These are phyloP conservation scores for Pyrgus malvae DNA, from an alignment of 2,888 invertebrate species.

Conservation along the genomic window DNA sequence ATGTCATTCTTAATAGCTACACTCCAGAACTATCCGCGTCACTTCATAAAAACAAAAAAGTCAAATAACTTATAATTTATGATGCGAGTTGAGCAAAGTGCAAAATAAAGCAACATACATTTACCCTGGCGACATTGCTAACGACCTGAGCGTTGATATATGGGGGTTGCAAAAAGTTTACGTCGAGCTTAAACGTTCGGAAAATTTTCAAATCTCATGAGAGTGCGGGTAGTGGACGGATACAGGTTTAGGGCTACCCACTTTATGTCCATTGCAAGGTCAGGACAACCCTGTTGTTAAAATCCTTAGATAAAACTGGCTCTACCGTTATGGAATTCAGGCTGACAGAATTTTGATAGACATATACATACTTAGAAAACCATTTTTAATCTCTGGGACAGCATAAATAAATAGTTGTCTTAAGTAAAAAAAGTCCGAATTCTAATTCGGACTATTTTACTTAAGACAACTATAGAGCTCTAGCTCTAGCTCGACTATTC, in stretches of 20 bases:
- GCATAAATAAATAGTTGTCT: too few species aligned
- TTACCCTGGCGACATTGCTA: conserved; percentile 21
- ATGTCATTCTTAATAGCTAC: too few species aligned
- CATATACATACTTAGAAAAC: too few species aligned
- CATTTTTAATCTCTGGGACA: too few species aligned
- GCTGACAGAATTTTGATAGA: too few species aligned
- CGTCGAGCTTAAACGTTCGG: conserved; percentile 10
- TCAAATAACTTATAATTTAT: conserved; percentile 14
- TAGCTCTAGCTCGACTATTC: too few species aligned
- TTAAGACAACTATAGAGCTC: too few species aligned
- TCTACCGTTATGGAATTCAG: too few species aligned
- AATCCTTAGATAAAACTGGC: too few species aligned
- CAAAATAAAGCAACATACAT: conserved; percentile 17
- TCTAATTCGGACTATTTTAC: too few species aligned
- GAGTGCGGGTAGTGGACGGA: not conserved
- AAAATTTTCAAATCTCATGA: conserved; percentile 5
- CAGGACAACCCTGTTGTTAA: not conserved
- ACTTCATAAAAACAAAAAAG: not conserved
- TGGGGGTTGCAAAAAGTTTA: conserved; percentile 14
- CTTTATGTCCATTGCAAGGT: not conserved
- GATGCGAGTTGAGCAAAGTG: conserved; percentile 21
- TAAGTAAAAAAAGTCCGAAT: too few species aligned
- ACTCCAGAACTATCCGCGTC: not conserved
- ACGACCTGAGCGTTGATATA: conserved; percentile 18
- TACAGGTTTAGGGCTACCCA: not conserved